Conservation (phyloP, 2,888 invertebrate genomes). For the Lithophane socia region DNA sequence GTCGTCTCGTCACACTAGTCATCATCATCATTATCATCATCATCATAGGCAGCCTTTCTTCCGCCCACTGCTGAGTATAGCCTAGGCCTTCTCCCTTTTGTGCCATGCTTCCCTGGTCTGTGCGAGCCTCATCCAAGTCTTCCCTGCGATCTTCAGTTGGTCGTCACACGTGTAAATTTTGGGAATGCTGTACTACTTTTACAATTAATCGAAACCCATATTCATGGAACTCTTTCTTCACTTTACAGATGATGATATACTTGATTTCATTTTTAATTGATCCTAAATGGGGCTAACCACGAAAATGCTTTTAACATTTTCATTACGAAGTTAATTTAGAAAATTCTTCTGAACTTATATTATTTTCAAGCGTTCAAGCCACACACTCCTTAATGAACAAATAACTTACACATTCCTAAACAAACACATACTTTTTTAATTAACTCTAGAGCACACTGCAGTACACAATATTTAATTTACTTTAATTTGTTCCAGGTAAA, state of each 20-base stretch:
- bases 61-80: too few species aligned
- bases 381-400: constrained; percentile 44
- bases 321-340: constrained; percentile 28
- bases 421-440: constrained; percentile 35
- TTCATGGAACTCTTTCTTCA: background rate
- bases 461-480: constrained; percentile 46
- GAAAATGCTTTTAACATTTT: constrained; percentile 19
- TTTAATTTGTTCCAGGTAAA: constrained; percentile 65
- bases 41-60: too few species aligned
- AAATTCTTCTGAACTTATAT: constrained; percentile 27
- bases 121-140: too few species aligned
- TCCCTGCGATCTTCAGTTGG: too few species aligned
- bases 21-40: too few species aligned
- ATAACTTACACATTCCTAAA: constrained; percentile 30
- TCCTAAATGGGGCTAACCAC: background rate
- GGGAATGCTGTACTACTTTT: background rate
- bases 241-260: background rate
- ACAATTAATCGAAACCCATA: background rate
- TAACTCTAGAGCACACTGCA: constrained; percentile 24
- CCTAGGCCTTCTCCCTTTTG: too few species aligned
- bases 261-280: background rate
- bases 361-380: constrained; percentile 33
- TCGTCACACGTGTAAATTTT: background rate
- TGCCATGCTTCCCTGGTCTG: too few species aligned
- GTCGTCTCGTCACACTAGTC: too few species aligned